A percentile compares a stretch with the other conserved stretches of the same genome.
Evolutionary conservation across 2,797 vertebrate genomes (phyloP).

Genomic region (Coluber constrictor): DNA sequence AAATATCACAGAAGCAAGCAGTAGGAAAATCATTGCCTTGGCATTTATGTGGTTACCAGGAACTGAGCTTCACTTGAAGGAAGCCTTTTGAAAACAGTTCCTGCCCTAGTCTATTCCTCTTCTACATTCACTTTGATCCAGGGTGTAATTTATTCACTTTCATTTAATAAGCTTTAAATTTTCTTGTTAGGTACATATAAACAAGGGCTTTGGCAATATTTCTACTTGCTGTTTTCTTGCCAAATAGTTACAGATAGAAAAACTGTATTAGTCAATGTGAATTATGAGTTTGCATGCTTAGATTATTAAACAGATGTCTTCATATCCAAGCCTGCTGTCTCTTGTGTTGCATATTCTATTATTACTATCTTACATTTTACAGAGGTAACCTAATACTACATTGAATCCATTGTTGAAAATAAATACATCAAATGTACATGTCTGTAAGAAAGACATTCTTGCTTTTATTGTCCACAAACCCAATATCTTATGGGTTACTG

Average conservation of each 20-base stretch:
- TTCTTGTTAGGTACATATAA: neutral
- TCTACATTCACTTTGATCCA: neutral
- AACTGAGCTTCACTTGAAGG: neutral
- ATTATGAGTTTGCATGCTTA: neutral
- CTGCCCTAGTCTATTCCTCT: neutral
- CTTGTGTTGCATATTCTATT: neutral
- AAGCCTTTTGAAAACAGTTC: neutral
- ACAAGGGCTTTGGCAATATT: neutral
- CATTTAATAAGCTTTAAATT: neutral
- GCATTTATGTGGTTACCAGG: neutral
- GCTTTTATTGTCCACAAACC: constrained; percentile 3
- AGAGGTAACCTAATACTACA: neutral
- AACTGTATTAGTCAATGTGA: neutral
- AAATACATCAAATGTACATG: neutral
- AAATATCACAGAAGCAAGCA: neutral
- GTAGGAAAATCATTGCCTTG: neutral
- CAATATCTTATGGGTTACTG: neutral
- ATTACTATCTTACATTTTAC: neutral
- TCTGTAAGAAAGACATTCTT: neutral
- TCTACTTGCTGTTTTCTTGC: neutral
- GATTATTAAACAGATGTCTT: neutral
- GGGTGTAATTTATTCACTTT: neutral
- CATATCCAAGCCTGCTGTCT: neutral
- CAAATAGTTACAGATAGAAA: constrained; percentile 7
- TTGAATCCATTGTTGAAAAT: neutral